Evolutionary conservation across 2,113 vertebrate genomes (phyloP).

Genomic region (Anthoscopus minutus): DNA sequence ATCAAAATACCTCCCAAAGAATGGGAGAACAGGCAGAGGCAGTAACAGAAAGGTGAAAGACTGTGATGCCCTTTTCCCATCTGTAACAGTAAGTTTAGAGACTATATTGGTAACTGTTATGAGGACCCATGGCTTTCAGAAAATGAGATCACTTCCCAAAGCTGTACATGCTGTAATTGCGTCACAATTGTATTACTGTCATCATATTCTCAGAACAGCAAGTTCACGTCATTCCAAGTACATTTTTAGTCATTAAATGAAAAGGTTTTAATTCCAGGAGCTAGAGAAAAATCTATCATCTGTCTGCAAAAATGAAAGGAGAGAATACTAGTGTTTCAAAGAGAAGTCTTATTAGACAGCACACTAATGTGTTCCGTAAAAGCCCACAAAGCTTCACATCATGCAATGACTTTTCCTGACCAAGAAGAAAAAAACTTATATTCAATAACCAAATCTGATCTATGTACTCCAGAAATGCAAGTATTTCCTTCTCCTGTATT

Average conservation of each 20-base stretch:
- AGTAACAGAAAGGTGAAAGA: neutral
- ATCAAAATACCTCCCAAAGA: neutral
- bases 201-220: neutral
- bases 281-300: neutral
- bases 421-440: neutral
- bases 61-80: neutral
- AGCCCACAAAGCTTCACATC: neutral
- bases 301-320: neutral
- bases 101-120: neutral
- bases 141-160: slow-evolving; percentile 36
- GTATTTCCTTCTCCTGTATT: neutral
- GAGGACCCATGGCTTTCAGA: neutral
- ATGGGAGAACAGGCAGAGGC: neutral
- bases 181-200: neutral
- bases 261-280: slow-evolving; percentile 13
- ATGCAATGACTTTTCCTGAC: neutral
- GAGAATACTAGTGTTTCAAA: neutral
- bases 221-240: neutral
- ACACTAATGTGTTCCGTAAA: neutral
- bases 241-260: slow-evolving; percentile 1
- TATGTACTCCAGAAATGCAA: neutral
- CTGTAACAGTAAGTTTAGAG: neutral
- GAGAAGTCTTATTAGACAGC: neutral
- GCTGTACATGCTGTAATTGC: neutral
- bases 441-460: neutral